Base-by-base conservation (phyloP, 2,888 invertebrate genomes). In the Stictocephala bisonia region DNA sequence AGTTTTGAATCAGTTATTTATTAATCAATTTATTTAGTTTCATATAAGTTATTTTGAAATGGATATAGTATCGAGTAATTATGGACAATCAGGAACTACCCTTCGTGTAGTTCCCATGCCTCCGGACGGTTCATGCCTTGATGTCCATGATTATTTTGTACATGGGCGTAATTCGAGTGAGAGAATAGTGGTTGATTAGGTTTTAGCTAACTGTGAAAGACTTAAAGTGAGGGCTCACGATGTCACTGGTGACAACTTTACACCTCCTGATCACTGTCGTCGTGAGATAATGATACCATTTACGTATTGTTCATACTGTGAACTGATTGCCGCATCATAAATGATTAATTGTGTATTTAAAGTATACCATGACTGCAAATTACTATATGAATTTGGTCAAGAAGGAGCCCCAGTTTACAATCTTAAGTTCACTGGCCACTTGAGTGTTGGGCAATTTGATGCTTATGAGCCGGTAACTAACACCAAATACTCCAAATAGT, bases 231-330 rank as follows among this genome's bases (percentile, higher is more conserved):
- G 44, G 44, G 18, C 44, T 18, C 44, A 44, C 44, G 11, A 44
- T 44, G 44, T 44, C 44, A 44, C 44, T 4, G 44, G 44, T 44
- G 44, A 44, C 44, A 44, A 44, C 44, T 44, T 44, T 44, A 44
- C 44, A 44, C 18, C 44, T 44, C 3, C 44, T 44, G 44, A 44
- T 44, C 44, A 44, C 44, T 44, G 18, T 44, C 44, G 44, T 44
- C 44, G 44, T 44, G 44, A 44, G 44, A 44, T 44, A 18, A 44
- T 7, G 44, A 44, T 15, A 44, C 44, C 44, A n/a, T 44, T 18
- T 44, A 44, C 44, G 44, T 3, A 44, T 44, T 3, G 44, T 44
- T 44, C 11, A 44, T 44, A n/a, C 44, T 44, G 44, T 44, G 44
- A 44, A 44, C 3, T 9, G 44, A 44, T 44, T 18, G 2, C 44